Percentiles rank a stretch among this genome's conserved stretches.
These are phyloP conservation scores for Atlantisia rogersi DNA, from an alignment of 2,113 vertebrate species.

Conservation along the genomic window DNA sequence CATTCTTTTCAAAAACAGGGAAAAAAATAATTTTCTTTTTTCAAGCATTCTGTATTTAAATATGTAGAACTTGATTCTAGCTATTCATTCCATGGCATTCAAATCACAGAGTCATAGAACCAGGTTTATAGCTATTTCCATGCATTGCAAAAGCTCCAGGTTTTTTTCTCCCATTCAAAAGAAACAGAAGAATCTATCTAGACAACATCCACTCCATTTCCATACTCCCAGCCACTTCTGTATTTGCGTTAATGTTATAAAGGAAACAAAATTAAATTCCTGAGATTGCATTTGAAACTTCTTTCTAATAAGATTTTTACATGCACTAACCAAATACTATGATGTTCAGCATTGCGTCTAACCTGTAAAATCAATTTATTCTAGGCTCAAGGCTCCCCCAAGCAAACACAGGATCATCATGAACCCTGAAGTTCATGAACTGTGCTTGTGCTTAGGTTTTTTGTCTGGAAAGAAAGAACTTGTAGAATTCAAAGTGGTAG, in stretches of 20 bases:
- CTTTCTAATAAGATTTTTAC: not conserved
- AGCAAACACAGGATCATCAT: not conserved
- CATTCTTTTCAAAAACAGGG: not conserved
- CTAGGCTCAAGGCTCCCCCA: not conserved
- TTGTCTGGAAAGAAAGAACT: not conserved
- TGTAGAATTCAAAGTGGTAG: not conserved
- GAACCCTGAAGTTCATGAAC: not conserved
- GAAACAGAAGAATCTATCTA: not conserved
- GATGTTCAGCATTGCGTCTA: not conserved
- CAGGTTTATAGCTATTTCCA: not conserved
- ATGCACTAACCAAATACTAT: not conserved
- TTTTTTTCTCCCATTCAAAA: not conserved
- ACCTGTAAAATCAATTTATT: not conserved
- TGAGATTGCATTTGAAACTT: not conserved
- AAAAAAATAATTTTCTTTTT: not conserved
- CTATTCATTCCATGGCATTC: not conserved
- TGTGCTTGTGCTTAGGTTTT: not conserved
- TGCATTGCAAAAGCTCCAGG: not conserved
- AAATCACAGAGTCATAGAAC: not conserved
- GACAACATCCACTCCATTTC: not conserved
- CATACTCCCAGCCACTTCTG: not conserved
- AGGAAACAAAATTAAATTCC: not conserved
- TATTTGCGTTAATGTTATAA: not conserved
- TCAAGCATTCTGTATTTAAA: not conserved
- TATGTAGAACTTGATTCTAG: not conserved